These are phyloP conservation scores for Halcyon leucocephala DNA, from an alignment of 2,797 vertebrate genomes.

Conservation along the genomic window DNA sequence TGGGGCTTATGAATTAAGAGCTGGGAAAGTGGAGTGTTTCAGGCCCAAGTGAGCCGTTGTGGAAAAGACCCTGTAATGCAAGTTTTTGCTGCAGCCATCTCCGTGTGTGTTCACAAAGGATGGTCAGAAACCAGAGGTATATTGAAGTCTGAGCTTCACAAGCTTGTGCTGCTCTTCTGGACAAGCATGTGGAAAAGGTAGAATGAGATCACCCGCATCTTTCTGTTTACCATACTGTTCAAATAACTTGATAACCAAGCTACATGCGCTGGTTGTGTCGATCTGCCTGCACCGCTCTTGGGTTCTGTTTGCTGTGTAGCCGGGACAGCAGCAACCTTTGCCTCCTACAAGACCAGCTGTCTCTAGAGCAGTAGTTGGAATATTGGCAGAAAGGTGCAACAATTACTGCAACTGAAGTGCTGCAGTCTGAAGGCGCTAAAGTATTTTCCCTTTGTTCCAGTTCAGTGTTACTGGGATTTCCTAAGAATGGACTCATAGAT, in stretches of 20 bases:
- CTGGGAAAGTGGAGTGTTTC: not conserved
- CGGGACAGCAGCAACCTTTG: conserved; percentile 1
- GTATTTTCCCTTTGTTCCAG: not conserved
- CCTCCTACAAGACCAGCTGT: not conserved
- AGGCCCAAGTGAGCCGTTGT: not conserved
- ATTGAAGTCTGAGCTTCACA: not conserved
- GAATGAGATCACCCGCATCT: not conserved
- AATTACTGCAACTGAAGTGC: not conserved
- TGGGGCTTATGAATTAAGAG: not conserved
- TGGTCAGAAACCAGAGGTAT: not conserved
- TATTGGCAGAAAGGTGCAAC: not conserved
- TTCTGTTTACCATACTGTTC: not conserved
- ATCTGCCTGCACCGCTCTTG: not conserved
- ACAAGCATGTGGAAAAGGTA: not conserved
- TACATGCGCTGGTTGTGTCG: not conserved
- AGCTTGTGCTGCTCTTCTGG: not conserved
- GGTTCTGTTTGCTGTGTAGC: not conserved
- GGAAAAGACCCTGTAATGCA: not conserved
- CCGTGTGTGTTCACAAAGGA: fast-evolving
- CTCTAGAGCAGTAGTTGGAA: not conserved
- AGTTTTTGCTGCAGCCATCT: not conserved
- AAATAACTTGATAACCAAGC: not conserved
- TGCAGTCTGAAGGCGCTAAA: fast-evolving
- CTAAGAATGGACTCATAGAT: not conserved
- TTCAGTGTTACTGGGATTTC: not conserved